Evolutionary conservation across 2,113 vertebrate species (phyloP).

Genomic region (Pedetes capensis): DNA sequence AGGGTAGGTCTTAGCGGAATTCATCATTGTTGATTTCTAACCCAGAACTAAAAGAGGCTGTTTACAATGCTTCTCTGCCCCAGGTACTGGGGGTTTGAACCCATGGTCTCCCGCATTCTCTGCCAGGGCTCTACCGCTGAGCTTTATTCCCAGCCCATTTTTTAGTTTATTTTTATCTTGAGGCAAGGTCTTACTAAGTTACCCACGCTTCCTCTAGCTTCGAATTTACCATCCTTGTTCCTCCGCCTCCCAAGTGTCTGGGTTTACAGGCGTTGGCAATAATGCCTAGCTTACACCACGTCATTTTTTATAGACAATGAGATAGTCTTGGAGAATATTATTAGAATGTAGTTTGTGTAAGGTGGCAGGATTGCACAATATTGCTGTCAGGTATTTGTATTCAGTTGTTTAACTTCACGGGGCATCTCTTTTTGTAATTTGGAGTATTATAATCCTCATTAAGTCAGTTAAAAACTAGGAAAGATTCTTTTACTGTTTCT

Average conservation of each 20-base stretch:
- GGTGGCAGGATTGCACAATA: not conserved
- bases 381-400: not conserved
- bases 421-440: not conserved
- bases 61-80: not conserved
- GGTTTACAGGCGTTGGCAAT: too few relatives aligned
- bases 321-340: not conserved
- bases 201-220: too few relatives aligned
- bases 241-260: too few relatives aligned
- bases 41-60: not conserved
- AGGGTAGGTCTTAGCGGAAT: not conserved
- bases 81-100: too few relatives aligned
- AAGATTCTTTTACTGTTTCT: not conserved
- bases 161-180: too few relatives aligned
- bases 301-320: not conserved
- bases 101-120: too few relatives aligned
- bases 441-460: not conserved
- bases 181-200: too few relatives aligned
- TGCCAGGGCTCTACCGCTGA: too few relatives aligned
- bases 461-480: not conserved
- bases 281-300: too few relatives aligned
- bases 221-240: too few relatives aligned
- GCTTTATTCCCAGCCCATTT: too few relatives aligned
- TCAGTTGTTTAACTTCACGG: not conserved
- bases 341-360: not conserved
- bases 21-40: not conserved